phyloP scores from a whole-genome alignment of 2,888 invertebrate species.

The Eupithecia inturbata region DNA sequence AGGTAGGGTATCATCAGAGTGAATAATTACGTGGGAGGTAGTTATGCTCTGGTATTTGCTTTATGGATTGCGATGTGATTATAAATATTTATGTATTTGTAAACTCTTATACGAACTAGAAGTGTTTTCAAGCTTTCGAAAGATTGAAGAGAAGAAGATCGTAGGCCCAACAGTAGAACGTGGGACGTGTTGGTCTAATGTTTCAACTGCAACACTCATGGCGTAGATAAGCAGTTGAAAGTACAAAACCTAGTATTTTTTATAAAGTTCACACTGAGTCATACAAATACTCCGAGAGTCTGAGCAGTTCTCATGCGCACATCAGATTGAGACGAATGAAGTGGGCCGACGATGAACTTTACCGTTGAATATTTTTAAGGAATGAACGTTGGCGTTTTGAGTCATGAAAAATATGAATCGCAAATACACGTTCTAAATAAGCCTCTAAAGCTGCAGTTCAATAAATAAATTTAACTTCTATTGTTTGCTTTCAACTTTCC shows the following conservation, averaged over 20 bases:
- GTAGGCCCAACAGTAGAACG: not conserved
- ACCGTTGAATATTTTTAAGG: conserved; percentile 47
- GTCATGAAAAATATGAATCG: not conserved
- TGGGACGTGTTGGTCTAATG: not conserved
- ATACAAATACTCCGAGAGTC: conserved; percentile 61
- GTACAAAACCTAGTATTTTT: not conserved
- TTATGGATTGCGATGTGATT: conserved; percentile 48
- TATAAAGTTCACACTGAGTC: conserved; percentile 62
- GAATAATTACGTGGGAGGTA: conserved; percentile 59
- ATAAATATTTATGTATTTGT: conserved; percentile 47
- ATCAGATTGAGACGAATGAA: conserved; percentile 68
- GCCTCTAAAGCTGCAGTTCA: not conserved
- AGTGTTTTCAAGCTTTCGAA: not conserved
- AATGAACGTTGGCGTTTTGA: conserved; percentile 12
- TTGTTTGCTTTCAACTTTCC: not conserved
- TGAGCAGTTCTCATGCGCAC: conserved; percentile 74
- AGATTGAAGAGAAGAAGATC: no score
- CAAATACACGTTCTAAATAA: not conserved
- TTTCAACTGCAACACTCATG: not conserved
- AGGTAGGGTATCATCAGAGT: conserved; percentile 59
- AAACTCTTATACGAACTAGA: conserved; percentile 38
- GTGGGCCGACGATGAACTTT: conserved; percentile 60
- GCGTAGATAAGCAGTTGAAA: not conserved
- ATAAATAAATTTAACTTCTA: not conserved
- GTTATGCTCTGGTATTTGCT: conserved; percentile 53